Conservation (phyloP, 35 echinoderm and acorn worm species). For the Heliocidaris tuberculata region DNA sequence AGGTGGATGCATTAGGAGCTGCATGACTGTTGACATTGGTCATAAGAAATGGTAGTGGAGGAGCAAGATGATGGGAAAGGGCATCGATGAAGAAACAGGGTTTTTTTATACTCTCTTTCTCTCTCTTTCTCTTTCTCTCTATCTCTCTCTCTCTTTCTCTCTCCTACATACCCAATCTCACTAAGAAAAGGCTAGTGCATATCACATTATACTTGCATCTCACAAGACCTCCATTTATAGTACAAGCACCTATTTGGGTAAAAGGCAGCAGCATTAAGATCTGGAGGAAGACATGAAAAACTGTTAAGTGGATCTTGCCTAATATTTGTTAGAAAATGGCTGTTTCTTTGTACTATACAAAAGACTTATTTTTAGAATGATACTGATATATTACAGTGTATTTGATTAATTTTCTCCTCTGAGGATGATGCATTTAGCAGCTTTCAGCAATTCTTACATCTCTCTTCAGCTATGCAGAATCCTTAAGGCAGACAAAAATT, state of each 20-base stretch:
- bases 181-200: not conserved
- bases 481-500: not conserved
- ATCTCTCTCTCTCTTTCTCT: not conserved
- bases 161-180: not conserved
- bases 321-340: too few relatives aligned
- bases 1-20: conserved; percentile 8
- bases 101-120: not conserved
- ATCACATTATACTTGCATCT: conserved; percentile 4
- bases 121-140: not conserved
- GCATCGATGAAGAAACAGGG: not conserved
- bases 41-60: not conserved
- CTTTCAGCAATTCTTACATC: not conserved
- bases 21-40: conserved; percentile 16
- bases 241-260: not conserved
- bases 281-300: not conserved
- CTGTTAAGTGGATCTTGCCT: not conserved
- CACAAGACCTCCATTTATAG: not conserved
- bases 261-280: not conserved
- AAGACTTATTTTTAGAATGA: too few relatives aligned
- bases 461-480: not conserved
- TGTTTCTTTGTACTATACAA: too few relatives aligned
- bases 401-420: not conserved
- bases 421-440: not conserved
- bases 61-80: conserved; percentile 8
- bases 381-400: too few relatives aligned